Conservation (phyloP, 2,888 invertebrate species). For the Monochamus alternatus region DNA sequence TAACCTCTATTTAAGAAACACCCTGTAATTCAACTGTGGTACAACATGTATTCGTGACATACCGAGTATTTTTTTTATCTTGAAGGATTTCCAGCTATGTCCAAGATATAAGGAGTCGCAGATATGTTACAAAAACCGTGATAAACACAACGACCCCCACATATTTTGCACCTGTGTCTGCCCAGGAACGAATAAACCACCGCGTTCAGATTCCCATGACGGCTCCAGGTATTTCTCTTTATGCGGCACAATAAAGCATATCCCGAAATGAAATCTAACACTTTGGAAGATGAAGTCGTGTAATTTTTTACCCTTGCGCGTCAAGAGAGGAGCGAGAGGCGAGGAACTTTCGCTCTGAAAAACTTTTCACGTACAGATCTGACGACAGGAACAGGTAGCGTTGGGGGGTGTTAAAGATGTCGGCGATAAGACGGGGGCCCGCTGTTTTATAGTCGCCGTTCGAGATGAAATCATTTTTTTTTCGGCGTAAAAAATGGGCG, state of each 20-base stretch:
- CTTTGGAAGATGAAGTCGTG: constrained; percentile 30
- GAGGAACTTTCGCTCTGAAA: constrained; percentile 5
- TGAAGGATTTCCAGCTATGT: no score
- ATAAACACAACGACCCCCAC: neutral
- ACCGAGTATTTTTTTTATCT: no score
- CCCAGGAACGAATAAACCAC: constrained; percentile 13
- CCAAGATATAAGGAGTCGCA: neutral
- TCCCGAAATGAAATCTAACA: constrained; percentile 27
- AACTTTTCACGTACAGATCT: constrained; percentile 18
- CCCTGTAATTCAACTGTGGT: no score
- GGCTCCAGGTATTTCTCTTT: constrained; percentile 25
- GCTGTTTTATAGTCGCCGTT: constrained; percentile 28
- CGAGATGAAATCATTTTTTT: constrained; percentile 25
- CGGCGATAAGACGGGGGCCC: constrained; percentile 16
- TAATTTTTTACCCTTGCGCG: constrained; percentile 34
- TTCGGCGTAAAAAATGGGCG: constrained; percentile 7
- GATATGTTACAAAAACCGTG: neutral
- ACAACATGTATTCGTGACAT: no score
- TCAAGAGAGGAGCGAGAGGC: neutral
- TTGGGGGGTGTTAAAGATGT: constrained; percentile 22
- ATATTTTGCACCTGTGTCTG: constrained; percentile 26
- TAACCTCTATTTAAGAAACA: no score
- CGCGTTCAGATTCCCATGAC: constrained; percentile 24
- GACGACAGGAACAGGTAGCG: constrained; percentile 28
- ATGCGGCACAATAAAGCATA: constrained; percentile 14